Percentiles rank a stretch among this genome's conserved stretches.
Evolutionary conservation across 2,888 invertebrate species (phyloP).

Genomic region (Metalampra italica): DNA sequence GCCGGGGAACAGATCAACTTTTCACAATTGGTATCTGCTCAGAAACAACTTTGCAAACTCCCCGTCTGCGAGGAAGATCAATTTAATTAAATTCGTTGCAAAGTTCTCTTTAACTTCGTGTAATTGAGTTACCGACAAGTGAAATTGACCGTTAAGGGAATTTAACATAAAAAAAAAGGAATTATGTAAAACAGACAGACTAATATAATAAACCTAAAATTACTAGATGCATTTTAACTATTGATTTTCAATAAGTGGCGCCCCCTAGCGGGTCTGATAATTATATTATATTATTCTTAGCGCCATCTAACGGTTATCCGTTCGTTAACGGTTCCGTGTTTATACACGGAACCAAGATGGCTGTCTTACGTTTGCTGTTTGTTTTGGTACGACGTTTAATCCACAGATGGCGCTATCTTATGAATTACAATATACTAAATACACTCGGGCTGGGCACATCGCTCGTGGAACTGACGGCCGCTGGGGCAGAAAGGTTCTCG

Average conservation of each 20-base stretch:
- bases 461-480: no score
- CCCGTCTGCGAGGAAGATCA: constrained; percentile 35
- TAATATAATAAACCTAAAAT: no score
- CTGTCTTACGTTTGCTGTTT: no score
- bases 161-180: neutral
- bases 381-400: neutral
- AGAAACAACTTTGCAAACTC: constrained; percentile 40
- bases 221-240: no score
- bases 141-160: neutral
- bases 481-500: no score
- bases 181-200: no score
- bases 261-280: constrained; percentile 2
- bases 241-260: no score
- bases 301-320: no score
- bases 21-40: constrained; percentile 41
- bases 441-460: no score
- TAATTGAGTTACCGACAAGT: constrained; percentile 7
- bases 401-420: constrained; percentile 7
- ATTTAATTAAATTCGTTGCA: constrained; percentile 54
- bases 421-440: neutral
- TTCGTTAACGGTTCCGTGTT: no score
- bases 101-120: constrained; percentile 37
- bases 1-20: constrained; percentile 30
- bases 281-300: no score
- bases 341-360: no score